These are phyloP conservation scores for Epinephelus malabaricus DNA, from an alignment of 2,797 vertebrate genomes.

Conservation along the genomic window DNA sequence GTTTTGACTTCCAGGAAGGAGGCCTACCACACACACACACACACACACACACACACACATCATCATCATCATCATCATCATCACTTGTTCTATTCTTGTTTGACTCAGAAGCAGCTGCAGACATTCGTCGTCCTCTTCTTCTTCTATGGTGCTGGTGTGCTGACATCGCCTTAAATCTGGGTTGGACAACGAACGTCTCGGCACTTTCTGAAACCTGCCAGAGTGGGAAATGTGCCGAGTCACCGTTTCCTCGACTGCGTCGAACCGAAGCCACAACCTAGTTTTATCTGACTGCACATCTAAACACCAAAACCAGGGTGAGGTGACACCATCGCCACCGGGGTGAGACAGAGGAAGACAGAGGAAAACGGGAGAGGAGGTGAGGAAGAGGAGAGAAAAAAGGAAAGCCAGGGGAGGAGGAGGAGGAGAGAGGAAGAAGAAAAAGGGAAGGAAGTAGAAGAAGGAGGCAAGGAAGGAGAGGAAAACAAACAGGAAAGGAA, in stretches of 20 bases:
- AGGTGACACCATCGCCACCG: slow-evolving; percentile 24
- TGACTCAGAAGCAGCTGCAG: slow-evolving; percentile 6
- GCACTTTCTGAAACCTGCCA: slow-evolving; percentile 28
- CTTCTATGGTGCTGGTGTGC: slow-evolving; percentile 3
- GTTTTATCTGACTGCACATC: slow-evolving; percentile 60
- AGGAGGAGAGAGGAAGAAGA: neutral
- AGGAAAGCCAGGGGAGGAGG: neutral
- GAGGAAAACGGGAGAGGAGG: neutral
- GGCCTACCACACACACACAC: neutral
- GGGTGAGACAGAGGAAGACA: no score
- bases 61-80: no score
- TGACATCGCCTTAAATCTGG: slow-evolving; percentile 46
- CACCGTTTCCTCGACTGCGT: slow-evolving; percentile 23
- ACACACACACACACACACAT: slow-evolving; percentile 16
- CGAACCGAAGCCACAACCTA: slow-evolving; percentile 56
- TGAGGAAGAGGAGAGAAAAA: neutral
- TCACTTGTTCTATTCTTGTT: neutral
- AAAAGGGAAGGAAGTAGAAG: no score
- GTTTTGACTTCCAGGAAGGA: slow-evolving; percentile 53
- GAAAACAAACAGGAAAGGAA: neutral
- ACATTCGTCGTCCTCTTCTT: neutral
- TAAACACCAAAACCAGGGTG: slow-evolving; percentile 45
- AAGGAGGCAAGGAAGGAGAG: neutral
- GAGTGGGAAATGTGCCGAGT: slow-evolving; percentile 26
- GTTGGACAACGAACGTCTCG: slow-evolving; percentile 16